A percentile compares a stretch with the other conserved stretches of the same genome.
Conservation (phyloP, 1,140 invertebrate genomes). For the Drosophila punjabiensis region DNA sequence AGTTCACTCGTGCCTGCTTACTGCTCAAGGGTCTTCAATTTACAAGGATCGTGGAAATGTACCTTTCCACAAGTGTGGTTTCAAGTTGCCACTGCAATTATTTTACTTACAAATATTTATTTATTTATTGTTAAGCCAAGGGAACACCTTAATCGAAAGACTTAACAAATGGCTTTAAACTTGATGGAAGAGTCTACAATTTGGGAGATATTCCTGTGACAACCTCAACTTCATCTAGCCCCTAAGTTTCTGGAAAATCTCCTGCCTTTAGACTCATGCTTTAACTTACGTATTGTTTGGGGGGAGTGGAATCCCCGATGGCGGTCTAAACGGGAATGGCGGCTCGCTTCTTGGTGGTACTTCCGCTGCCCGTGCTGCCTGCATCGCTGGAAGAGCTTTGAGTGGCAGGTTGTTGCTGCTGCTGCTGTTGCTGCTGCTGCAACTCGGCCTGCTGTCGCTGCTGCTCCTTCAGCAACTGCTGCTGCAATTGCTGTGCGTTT, state of each 20-base stretch:
- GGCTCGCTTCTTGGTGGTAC: conserved; percentile 66
- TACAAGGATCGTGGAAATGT: not conserved
- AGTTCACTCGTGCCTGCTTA: conserved; percentile 1
- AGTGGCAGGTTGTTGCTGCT: conserved; percentile 24
- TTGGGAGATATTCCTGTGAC: not conserved
- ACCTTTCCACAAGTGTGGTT: not conserved
- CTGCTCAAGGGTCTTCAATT: conserved; percentile 3
- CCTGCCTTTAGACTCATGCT: not conserved
- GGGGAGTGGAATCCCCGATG: not conserved
- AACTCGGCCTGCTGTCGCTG: conserved; percentile 52
- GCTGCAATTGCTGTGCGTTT: conserved; percentile 78
- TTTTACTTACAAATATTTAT: not conserved
- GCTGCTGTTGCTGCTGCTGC: conserved; percentile 25
- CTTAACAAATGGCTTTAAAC: not conserved
- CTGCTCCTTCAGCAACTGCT: conserved; percentile 69
- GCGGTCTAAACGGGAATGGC: conserved; percentile 76
- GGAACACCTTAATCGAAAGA: conserved; percentile 1
- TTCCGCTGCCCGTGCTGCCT: conserved; percentile 62
- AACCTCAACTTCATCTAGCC: not conserved
- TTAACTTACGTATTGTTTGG: conserved; percentile 37
- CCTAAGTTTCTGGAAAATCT: not conserved
- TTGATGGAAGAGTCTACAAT: not conserved
- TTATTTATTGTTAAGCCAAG: conserved; percentile 1
- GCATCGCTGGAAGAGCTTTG: conserved; percentile 59
- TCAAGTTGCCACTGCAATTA: not conserved